phyloP scores from a whole-genome alignment of 2,888 invertebrate genomes.

The Oscheius sp. region DNA sequence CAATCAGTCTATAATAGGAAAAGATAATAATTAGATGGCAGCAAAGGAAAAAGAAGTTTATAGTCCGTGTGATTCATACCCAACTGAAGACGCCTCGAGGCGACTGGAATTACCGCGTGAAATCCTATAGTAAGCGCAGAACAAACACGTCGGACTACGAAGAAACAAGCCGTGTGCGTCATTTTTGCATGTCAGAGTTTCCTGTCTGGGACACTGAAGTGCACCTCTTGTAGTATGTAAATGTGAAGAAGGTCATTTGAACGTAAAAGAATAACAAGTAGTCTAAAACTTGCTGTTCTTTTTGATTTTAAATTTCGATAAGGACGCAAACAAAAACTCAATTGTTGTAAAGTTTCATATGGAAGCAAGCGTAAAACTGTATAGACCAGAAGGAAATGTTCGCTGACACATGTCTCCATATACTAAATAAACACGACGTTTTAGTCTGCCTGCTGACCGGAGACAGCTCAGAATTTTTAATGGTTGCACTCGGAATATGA shows the following conservation, averaged over 20 bases:
- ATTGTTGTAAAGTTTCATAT: too few relatives aligned
- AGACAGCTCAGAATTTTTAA: background rate
- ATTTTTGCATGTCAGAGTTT: constrained; percentile 14
- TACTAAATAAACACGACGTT: constrained; percentile 11
- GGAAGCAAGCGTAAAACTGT: too few relatives aligned
- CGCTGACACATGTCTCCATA: constrained; percentile 4
- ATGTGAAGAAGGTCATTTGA: background rate
- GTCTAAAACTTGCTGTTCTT: too few relatives aligned
- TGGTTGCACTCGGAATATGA: background rate
- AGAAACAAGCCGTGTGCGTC: constrained; percentile 27
- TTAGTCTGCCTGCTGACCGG: too few relatives aligned
- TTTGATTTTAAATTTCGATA: too few relatives aligned
- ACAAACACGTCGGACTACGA: constrained; percentile 27
- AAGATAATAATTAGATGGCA: background rate
- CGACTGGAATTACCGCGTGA: constrained; percentile 30
- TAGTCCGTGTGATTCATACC: constrained; percentile 13
- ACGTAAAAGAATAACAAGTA: background rate
- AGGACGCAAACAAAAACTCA: too few relatives aligned
- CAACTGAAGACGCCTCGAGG: constrained; percentile 14
- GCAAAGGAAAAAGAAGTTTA: background rate
- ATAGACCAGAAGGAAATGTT: background rate
- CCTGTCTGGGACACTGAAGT: too few relatives aligned
- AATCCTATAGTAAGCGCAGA: constrained; percentile 35
- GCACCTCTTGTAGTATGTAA: background rate
- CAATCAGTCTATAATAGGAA: background rate